A percentile compares a stretch with the other conserved stretches of the same genome.
phyloP scores from a whole-genome alignment of 2,888 invertebrate species.

The Spicauda simplicius region DNA sequence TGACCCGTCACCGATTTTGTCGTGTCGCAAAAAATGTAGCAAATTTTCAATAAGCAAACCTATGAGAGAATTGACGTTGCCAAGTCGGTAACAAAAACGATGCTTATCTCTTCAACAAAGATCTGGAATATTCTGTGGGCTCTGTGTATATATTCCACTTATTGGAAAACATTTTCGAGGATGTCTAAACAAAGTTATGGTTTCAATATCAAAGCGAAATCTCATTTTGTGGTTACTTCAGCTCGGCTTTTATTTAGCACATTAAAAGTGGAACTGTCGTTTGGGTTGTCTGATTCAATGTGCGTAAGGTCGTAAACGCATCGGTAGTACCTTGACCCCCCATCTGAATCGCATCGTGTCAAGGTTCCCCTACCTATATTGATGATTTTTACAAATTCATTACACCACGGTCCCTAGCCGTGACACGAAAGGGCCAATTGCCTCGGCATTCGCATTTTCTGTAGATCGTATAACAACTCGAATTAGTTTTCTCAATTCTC shows the following conservation, averaged over 20 bases:
- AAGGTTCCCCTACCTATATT: slow-evolving; percentile 61
- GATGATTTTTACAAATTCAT: slow-evolving; percentile 57
- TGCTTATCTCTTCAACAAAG: background rate
- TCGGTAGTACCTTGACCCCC: slow-evolving; percentile 71
- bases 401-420: slow-evolving; percentile 47
- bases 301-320: slow-evolving; percentile 64
- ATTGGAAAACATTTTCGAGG: slow-evolving; percentile 2
- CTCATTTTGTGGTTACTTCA: slow-evolving; percentile 48
- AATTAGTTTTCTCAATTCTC: slow-evolving; percentile 52
- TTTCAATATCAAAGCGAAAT: slow-evolving; percentile 49
- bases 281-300: slow-evolving; percentile 60
- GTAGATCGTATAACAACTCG: slow-evolving; percentile 47
- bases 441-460: slow-evolving; percentile 50
- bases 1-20: slow-evolving; percentile 12
- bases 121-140: background rate
- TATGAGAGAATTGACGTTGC: slow-evolving; percentile 2
- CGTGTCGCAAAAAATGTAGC: slow-evolving; percentile 1
- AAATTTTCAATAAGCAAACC: slow-evolving; percentile 14
- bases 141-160: slow-evolving; percentile 3
- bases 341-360: slow-evolving; percentile 56
- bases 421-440: slow-evolving; percentile 58
- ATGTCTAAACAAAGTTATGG: slow-evolving; percentile 16
- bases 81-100: background rate
- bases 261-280: slow-evolving; percentile 53
- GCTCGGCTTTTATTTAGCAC: slow-evolving; percentile 56